Base-by-base conservation (phyloP, 2,113 vertebrate genomes). In the Coptodon bakossiorum region DNA sequence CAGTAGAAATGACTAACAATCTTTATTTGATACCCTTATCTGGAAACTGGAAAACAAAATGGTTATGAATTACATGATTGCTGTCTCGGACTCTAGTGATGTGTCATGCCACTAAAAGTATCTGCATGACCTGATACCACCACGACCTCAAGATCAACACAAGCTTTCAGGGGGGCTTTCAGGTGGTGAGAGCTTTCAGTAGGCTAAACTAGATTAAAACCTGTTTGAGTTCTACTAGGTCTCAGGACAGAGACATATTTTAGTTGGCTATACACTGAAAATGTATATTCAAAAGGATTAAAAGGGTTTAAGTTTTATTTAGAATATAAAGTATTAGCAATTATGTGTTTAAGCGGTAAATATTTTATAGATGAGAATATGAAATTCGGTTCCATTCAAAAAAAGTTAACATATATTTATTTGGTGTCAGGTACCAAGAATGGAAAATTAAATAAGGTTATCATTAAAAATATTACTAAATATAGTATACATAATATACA, bases 261-360 rank as follows among this genome's bases (percentile, higher is more conserved):
- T 17, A 61, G 57, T 61, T 61, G 57, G 27, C 57, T 61, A 17
- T 10, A 53, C 52, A 10, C 19, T 53, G 52, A 53, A 53, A 22
- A 53, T 53, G 3, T 53, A 53, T 53, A 53, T 53, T 22, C 52
- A 53, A 53, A 22, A 10, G 19, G 52, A 38, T 38, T 10, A 38
- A 10, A 10, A 5, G 4, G 38, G 10, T 4, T 7, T 11, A 54
- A 6, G 52, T 22, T 54, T 53, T 11, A 22, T 11, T 54, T 54
- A 54, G 3, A 54, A 54, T 54, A 54, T 54, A 54, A 54, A 54
- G n/a, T 4, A 54, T 22, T 54, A 22, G n/a, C 52, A 54, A 54
- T 54, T 54, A 54, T 0, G 4, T 52, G 48, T 52, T 52, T 52
- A 52, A 52, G 7, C 1, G 2, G 17, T 52, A 52, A 52, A 52